Evolutionary conservation across 2,113 vertebrate species (phyloP).

Genomic region (Barbus barbus): DNA sequence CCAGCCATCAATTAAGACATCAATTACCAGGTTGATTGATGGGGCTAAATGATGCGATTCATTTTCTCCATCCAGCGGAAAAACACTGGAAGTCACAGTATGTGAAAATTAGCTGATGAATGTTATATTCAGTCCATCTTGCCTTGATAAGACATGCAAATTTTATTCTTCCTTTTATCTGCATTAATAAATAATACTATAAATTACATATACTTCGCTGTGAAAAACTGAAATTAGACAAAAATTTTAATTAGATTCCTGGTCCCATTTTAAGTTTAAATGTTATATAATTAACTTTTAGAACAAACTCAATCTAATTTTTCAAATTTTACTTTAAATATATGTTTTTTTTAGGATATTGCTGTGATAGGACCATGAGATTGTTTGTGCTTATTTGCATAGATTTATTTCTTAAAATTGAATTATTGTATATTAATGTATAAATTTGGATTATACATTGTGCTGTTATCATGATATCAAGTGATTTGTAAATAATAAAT

Average conservation of each 20-base stretch:
- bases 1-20: conserved; percentile 86
- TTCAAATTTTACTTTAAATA: too few relatives aligned
- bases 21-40: conserved; percentile 95
- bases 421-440: too few relatives aligned
- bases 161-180: neutral
- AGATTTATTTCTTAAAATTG: too few relatives aligned
- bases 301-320: too few relatives aligned
- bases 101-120: conserved; percentile 83
- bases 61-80: conserved; percentile 87
- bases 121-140: conserved; percentile 69
- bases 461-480: too few relatives aligned
- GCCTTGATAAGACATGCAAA: conserved; percentile 12
- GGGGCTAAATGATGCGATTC: conserved; percentile 89
- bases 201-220: neutral
- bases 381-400: too few relatives aligned
- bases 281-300: neutral
- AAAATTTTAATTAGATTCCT: neutral
- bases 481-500: too few relatives aligned
- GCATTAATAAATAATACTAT: neutral
- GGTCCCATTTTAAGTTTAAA: neutral
- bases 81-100: conserved; percentile 78
- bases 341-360: too few relatives aligned
- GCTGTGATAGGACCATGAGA: too few relatives aligned
- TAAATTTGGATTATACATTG: too few relatives aligned
- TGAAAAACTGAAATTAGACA: neutral